phyloP scores from a whole-genome alignment of 1,140 invertebrate genomes.

The Bombus soroeensis region DNA sequence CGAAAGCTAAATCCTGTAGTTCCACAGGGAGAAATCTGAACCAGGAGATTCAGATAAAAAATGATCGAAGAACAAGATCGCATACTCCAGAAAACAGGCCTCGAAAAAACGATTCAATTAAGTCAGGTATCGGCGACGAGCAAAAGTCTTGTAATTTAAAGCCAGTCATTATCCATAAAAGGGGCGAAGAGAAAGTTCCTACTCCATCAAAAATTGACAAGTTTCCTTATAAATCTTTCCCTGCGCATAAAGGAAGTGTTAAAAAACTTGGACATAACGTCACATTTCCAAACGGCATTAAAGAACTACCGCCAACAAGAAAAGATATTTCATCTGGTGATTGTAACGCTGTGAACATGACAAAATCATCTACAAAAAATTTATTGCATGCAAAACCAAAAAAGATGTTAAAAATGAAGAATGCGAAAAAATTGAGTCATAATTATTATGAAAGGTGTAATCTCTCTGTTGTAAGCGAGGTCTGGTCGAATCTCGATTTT shows the following conservation, averaged over 20 bases:
- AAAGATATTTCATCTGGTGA: neutral
- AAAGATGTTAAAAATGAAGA: neutral
- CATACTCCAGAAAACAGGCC: neutral
- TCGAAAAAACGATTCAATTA: neutral
- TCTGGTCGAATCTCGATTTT: slow-evolving; percentile 50
- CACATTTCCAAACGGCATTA: neutral
- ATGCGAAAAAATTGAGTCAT: neutral
- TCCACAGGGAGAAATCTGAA: neutral
- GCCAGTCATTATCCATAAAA: neutral
- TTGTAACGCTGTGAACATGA: neutral
- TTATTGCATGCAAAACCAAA: neutral
- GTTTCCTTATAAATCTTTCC: neutral
- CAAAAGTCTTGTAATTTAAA: neutral
- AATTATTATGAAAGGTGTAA: neutral
- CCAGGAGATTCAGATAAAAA: neutral
- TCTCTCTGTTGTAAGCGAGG: slow-evolving; percentile 29
- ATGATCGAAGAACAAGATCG: neutral
- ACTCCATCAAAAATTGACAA: neutral
- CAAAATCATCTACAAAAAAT: neutral
- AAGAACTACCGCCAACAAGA: neutral
- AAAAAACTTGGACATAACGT: slow-evolving; percentile 1
- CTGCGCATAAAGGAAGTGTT: neutral
- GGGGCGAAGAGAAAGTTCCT: neutral
- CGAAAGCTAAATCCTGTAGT: slow-evolving; percentile 10
- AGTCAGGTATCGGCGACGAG: neutral